phyloP scores from a whole-genome alignment of 2,888 invertebrate genomes.

The Argynnis bischoffii region DNA sequence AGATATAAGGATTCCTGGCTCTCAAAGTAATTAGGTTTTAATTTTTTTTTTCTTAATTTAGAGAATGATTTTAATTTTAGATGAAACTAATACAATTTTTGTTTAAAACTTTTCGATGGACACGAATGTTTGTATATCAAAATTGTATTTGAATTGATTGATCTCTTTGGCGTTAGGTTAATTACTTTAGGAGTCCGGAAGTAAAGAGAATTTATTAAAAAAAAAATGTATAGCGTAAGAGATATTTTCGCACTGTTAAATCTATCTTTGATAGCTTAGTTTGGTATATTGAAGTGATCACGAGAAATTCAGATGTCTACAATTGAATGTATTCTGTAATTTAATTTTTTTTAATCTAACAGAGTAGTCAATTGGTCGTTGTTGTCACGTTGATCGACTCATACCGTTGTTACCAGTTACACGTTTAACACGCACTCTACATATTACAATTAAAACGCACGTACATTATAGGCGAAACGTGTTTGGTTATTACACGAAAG shows the following conservation, averaged over 20 bases:
- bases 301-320: conserved; percentile 19
- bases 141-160: conserved; percentile 81
- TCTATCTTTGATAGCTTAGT: conserved; percentile 62
- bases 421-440: conserved; percentile 37
- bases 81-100: conserved; percentile 67
- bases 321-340: conserved; percentile 25
- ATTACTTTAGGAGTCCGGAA: conserved; percentile 82
- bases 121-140: conserved; percentile 77
- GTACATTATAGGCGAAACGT: neutral
- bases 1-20: conserved; percentile 79
- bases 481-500: neutral
- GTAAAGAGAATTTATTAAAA: conserved; percentile 78
- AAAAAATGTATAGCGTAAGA: conserved; percentile 71
- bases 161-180: conserved; percentile 78
- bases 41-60: conserved; percentile 67
- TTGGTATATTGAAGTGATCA: conserved; percentile 24
- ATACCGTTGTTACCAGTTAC: conserved; percentile 74
- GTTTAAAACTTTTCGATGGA: conserved; percentile 75
- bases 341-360: conserved; percentile 32
- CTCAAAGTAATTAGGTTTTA: conserved; percentile 77
- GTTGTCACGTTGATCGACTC: conserved; percentile 46
- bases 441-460: neutral
- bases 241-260: conserved; percentile 81
- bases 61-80: conserved; percentile 61
- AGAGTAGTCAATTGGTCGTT: conserved; percentile 66